Evolutionary conservation across 2,888 invertebrate species (phyloP), one percentile per base, ranked within the genome.

Genomic region (Drosophila hawaiiensis): DNA sequence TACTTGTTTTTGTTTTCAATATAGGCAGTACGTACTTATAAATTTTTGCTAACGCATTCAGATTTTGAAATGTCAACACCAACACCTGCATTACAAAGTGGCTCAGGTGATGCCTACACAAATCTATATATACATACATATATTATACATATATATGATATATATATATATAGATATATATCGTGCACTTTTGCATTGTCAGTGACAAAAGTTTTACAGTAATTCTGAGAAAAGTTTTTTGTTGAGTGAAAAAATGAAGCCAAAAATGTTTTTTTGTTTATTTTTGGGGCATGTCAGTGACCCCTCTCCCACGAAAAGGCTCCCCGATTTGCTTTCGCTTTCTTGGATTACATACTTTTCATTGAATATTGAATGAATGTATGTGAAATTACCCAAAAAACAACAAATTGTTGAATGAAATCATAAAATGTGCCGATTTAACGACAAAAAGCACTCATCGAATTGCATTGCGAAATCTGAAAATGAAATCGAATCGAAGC

Each of bases 51-150:
- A 86, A 89, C 83, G 89, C 87, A 72, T 69, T 84, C 85, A 77
- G 71, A 84, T 89, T 89, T 89, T 75, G 83, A 89, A 87, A 86
- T 86, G 87, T 86, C 84, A 89, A 87, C 84, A 86, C 76, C 76
- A 83, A 79, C 86, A 89, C 89, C 86, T 86, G 89, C 87, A 85
- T 35, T 67, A 54, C 43, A 61, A 73, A 78, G 73, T 78, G 75
- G 75, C 89, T 85, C 87, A 86, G 85, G 85, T 85, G 89, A 80
- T 85, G 78, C 69, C 60, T 67, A 86, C 58, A 58, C 58, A 54
- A 47, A 47, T 16, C 47, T 47, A 47, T 47, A 47, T 52, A 65
- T 35, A 68, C 25, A 59, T 35, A 39, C n/a, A 22, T 39, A 52
- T 22, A 37, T 33, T 7, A 28, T 12, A 28, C 19, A 33, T 14